These are phyloP conservation scores for Geopemphigus sp. DNA, from an alignment of 1,140 invertebrate species.

Conservation along the genomic window DNA sequence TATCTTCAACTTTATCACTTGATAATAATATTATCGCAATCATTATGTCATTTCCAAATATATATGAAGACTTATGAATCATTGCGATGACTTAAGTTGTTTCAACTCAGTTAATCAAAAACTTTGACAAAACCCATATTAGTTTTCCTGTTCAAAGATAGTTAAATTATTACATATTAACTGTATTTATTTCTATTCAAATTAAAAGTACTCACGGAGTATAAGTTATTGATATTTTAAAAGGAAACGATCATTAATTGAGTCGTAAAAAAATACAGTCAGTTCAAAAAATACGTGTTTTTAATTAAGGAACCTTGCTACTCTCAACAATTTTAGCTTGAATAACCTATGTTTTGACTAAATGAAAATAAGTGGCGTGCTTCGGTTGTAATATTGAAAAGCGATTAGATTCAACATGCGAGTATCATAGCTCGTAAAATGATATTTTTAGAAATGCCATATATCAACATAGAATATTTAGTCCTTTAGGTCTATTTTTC, in stretches of 20 bases:
- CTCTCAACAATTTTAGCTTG: too few species aligned
- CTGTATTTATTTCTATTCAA: not conserved
- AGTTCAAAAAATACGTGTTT: too few species aligned
- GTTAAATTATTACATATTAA: not conserved
- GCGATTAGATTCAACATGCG: too few species aligned
- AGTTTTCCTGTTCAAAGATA: not conserved
- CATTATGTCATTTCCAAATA: constrained; percentile 5
- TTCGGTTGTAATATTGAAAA: too few species aligned
- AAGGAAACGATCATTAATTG: not conserved
- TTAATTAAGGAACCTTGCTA: too few species aligned
- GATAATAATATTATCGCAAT: constrained; percentile 1
- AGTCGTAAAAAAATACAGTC: too few species aligned
- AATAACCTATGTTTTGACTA: too few species aligned
- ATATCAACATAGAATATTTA: too few species aligned
- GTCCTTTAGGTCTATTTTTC: too few species aligned
- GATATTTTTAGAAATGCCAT: too few species aligned
- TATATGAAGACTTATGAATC: constrained; percentile 4
- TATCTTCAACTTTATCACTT: not conserved
- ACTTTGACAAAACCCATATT: constrained; percentile 17
- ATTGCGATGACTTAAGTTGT: not conserved
- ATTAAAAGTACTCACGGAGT: not conserved
- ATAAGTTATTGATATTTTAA: not conserved
- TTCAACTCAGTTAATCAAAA: constrained; percentile 27
- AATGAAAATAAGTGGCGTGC: too few species aligned
- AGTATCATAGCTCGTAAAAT: too few species aligned